A percentile compares a stretch with the other conserved stretches of the same genome.
Conservation (phyloP, 2,888 invertebrate genomes). For the Zaprionus obscuricornis region DNA sequence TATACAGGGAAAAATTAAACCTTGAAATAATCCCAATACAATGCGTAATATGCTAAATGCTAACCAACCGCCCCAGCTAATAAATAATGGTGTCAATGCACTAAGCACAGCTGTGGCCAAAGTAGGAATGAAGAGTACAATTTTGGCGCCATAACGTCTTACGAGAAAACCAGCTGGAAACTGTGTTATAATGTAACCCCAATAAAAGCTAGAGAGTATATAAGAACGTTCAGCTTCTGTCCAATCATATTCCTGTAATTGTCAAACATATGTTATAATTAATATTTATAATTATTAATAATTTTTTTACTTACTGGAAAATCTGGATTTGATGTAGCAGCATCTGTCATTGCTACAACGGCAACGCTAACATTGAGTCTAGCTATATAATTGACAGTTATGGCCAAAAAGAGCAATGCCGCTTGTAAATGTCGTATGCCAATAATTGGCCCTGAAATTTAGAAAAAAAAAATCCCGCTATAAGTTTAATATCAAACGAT, state of each 20-base stretch:
- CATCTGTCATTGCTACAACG: constrained; percentile 89
- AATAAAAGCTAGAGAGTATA: constrained; percentile 89
- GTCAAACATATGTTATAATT: no score
- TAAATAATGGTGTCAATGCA: constrained; percentile 87
- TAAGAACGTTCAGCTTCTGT: constrained; percentile 84
- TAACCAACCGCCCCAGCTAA: constrained; percentile 86
- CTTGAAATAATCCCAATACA: constrained; percentile 87
- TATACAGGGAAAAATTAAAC: constrained; percentile 86
- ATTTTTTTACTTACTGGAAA: constrained; percentile 82
- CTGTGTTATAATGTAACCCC: constrained; percentile 88
- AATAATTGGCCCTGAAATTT: constrained; percentile 82
- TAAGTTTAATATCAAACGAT: no score
- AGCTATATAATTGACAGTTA: constrained; percentile 86
- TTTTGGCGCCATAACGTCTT: constrained; percentile 87
- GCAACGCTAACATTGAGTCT: constrained; percentile 89
- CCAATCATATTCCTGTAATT: constrained; percentile 81
- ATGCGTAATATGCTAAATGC: constrained; percentile 86
- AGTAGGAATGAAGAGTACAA: constrained; percentile 85
- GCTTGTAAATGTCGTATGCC: constrained; percentile 88
- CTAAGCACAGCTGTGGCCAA: constrained; percentile 87
- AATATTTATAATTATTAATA: not conserved
- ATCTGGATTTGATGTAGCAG: constrained; percentile 83
- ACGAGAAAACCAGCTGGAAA: constrained; percentile 87
- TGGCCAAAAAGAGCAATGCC: constrained; percentile 86
- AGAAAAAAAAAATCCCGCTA: no score